These are phyloP conservation scores for Cochlearius cochlearius DNA, from an alignment of 2,113 vertebrate genomes.

Conservation along the genomic window DNA sequence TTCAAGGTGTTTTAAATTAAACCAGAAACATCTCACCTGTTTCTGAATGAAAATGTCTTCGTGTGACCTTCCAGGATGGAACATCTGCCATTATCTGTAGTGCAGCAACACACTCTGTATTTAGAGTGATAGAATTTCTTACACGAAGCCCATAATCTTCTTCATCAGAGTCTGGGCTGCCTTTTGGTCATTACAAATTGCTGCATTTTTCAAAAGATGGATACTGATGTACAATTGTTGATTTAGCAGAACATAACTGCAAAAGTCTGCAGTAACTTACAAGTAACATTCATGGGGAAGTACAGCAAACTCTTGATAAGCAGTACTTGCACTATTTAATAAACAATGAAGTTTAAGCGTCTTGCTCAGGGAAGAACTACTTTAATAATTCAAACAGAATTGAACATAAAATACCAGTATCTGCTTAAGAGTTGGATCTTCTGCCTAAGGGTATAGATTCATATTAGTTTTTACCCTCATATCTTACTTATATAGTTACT, in stretches of 20 bases:
- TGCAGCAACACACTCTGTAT: neutral
- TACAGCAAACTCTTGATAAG: neutral
- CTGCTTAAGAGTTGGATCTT: neutral
- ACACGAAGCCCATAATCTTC: neutral
- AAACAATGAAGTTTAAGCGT: neutral
- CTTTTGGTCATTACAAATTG: neutral
- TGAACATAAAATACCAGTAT: neutral
- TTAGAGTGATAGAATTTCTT: neutral
- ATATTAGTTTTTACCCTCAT: neutral
- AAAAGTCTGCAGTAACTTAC: neutral
- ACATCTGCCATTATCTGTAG: neutral
- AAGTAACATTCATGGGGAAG: neutral
- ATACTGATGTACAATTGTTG: neutral
- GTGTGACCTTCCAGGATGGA: neutral
- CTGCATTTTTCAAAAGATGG: neutral
- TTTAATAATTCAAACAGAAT: neutral
- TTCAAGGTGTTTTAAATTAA: neutral
- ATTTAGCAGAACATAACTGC: neutral
- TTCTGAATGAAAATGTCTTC: neutral
- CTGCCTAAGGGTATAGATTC: neutral
- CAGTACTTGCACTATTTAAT: neutral
- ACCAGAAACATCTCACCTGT: neutral
- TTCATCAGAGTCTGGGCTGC: neutral
- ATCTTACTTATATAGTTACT: neutral
- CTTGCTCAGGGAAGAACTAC: neutral